Base-by-base conservation (phyloP, 2,113 vertebrate species). In the Peucedramus taeniatus region DNA sequence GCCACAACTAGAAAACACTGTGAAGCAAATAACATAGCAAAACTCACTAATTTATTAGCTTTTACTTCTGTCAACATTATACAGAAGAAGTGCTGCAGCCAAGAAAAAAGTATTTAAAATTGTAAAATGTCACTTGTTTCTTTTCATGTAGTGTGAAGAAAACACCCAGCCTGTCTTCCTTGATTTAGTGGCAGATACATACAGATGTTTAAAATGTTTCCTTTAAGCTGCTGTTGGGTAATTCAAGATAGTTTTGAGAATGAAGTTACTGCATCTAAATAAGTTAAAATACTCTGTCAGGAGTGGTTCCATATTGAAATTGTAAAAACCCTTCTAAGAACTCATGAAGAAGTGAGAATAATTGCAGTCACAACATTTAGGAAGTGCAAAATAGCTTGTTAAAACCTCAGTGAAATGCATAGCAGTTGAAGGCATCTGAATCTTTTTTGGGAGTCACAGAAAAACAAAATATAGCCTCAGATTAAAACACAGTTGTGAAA, bases 321-420 rank as follows among this genome's bases (percentile, higher is more conserved):
- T 30, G 71, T 94, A 94, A 95, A 97, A 83, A 69, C 18, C 24
- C 61, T 82, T 96, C 65, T 88, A 83, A 95, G 89, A 82, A 61
- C 57, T 87, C 71, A 88, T 88, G 94, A 97, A 88, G 91, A 76
- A 95, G 90, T 96, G 95, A 96, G 82, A 94, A 94, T 95, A 97
- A 96, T 96, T 97, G 94, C 82, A 96, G 94, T 97, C 96, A 97
- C 86, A 97, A 96, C 90, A 94, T 96, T 97, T 94, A 84, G 93
- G 80, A 97, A 75, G 82, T 96, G 93, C 66, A 91, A 96, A 97
- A 92, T 88, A 56, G 75, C 93, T 96, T 92, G 83, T 94, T 96
- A 93, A 93, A 95, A 77, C 47, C 40, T 93, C 76, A 61, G 0
- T 91, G 76, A 79, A 95, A 94, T 86, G 64, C 42, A 63, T 59